Percentiles rank a stretch among this genome's conserved stretches.
These are phyloP conservation scores for Pseudonaja textilis DNA, from an alignment of 2,113 vertebrate species.

Conservation along the genomic window DNA sequence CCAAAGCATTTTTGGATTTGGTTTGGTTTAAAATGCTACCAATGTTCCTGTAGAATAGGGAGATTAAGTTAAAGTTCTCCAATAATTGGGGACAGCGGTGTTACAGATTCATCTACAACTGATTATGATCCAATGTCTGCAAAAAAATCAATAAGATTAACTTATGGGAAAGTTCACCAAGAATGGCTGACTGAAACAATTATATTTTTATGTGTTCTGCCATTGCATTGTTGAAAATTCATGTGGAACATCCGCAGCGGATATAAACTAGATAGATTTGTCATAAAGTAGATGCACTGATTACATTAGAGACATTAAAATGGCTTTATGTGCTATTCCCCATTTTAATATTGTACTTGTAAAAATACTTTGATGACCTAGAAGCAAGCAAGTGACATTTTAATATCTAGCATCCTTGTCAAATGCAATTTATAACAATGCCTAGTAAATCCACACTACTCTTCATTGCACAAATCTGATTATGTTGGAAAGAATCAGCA, in stretches of 20 bases:
- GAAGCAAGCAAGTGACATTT: constrained; percentile 65
- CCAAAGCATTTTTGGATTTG: background rate
- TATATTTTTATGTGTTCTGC: constrained; percentile 23
- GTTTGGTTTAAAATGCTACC: background rate
- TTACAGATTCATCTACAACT: background rate
- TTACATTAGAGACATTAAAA: constrained; percentile 49
- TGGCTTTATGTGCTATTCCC: constrained; percentile 33
- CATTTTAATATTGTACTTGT: constrained; percentile 41
- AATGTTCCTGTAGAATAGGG: background rate
- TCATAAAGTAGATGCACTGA: constrained; percentile 32
- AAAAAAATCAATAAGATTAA: background rate
- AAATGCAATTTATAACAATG: constrained; percentile 63
- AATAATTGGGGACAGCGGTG: background rate
- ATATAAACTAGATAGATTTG: constrained; percentile 41
- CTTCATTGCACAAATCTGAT: constrained; percentile 62
- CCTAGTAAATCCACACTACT: constrained; percentile 50
- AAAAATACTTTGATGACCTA: constrained; percentile 62
- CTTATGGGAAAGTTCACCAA: background rate
- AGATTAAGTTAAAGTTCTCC: background rate
- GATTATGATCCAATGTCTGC: background rate
- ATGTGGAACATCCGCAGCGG: constrained; percentile 26
- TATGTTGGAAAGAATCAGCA: constrained; percentile 51
- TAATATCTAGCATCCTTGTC: constrained; percentile 59
- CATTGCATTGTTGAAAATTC: constrained; percentile 20
- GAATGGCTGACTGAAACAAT: constrained; percentile 1